phyloP scores from a whole-genome alignment of 2,888 invertebrate species.

The Acronicta aceris region DNA sequence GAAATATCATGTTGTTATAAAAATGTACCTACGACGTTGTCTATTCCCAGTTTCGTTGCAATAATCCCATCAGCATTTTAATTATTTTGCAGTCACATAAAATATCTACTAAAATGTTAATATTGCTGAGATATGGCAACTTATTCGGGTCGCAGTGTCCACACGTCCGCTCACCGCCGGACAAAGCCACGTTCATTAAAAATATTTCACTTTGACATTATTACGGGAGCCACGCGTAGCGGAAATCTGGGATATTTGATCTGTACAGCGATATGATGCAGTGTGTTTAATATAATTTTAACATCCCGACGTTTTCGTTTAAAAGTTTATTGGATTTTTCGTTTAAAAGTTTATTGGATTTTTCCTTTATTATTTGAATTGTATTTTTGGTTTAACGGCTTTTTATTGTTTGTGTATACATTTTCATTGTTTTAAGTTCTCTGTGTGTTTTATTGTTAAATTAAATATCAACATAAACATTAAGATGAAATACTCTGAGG shows the following conservation, averaged over 20 bases:
- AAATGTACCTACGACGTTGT: not conserved
- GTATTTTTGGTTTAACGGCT: constrained; percentile 3
- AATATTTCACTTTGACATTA: constrained; percentile 63
- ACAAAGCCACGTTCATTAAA: constrained; percentile 58
- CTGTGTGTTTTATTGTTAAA: not conserved
- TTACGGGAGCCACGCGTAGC: constrained; percentile 45
- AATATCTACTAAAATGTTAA: constrained; percentile 41
- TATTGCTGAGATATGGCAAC: constrained; percentile 52
- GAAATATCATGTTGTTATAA: too few relatives aligned
- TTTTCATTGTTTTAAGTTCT: not conserved
- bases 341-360: constrained; percentile 21
- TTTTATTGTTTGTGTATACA: not conserved
- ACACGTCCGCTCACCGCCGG: constrained; percentile 44
- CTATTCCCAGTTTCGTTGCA: not conserved
- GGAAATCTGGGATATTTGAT: constrained; percentile 54
- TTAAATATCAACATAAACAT: too few relatives aligned
- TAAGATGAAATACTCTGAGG: too few relatives aligned
- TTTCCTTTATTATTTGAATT: constrained; percentile 11
- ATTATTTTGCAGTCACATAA: constrained; percentile 9
- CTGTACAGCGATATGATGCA: constrained; percentile 42
- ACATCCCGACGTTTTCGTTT: constrained; percentile 25
- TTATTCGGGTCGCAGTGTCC: constrained; percentile 49
- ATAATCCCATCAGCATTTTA: constrained; percentile 2
- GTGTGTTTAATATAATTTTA: constrained; percentile 47
- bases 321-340: constrained; percentile 18